A percentile compares a stretch with the other conserved stretches of the same genome.
phyloP scores from a whole-genome alignment of 1,140 invertebrate genomes.

The Aporrectodea caliginosa region DNA sequence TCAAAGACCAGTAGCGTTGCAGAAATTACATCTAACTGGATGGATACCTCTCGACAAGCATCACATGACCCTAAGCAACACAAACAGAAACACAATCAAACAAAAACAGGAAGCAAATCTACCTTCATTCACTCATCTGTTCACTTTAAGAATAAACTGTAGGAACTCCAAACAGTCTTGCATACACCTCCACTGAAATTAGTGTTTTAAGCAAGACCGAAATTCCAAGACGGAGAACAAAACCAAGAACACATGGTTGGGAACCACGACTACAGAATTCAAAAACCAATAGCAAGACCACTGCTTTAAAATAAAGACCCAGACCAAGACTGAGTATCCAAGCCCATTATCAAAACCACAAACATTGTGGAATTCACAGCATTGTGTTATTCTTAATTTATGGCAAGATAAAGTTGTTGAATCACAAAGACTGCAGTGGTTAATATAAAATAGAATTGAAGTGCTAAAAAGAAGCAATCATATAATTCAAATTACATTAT shows the following conservation, averaged over 20 bases:
- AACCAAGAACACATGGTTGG: background rate
- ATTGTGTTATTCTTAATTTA: too few relatives aligned
- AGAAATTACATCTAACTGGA: background rate
- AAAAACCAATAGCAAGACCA: too few relatives aligned
- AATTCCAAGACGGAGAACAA: background rate
- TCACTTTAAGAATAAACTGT: background rate
- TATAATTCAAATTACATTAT: too few relatives aligned
- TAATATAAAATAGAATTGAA: too few relatives aligned
- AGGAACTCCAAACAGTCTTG: background rate
- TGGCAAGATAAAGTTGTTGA: too few relatives aligned
- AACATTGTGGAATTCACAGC: too few relatives aligned
- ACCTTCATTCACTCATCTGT: background rate
- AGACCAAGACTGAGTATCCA: too few relatives aligned
- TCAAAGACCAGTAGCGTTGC: background rate
- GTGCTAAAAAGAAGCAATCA: too few relatives aligned
- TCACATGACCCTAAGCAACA: slow-evolving; percentile 21
- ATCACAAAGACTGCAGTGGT: too few relatives aligned
- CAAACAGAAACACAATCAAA: background rate
- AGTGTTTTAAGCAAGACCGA: background rate
- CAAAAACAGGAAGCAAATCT: background rate
- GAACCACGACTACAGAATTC: too few relatives aligned
- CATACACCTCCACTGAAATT: background rate
- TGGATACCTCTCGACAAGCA: slow-evolving; percentile 21
- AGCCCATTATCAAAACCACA: too few relatives aligned
- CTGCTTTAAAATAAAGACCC: too few relatives aligned